Percentiles rank a stretch among this genome's conserved stretches.
These are phyloP conservation scores for Bombus picipes DNA, from an alignment of 1,140 invertebrate species.

Conservation along the genomic window DNA sequence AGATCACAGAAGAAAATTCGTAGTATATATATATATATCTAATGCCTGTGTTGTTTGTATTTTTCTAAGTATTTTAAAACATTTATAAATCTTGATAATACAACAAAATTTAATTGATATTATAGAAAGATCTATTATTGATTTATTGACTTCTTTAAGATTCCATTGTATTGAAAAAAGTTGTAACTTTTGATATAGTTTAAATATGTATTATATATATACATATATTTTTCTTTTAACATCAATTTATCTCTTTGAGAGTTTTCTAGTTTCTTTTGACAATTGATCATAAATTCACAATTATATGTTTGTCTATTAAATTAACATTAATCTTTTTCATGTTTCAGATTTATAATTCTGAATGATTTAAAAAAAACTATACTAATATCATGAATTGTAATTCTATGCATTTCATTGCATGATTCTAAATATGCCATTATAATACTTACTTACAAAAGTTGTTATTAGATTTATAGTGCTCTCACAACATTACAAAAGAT, in stretches of 20 bases:
- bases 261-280: background rate
- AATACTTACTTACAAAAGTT: conserved; percentile 43
- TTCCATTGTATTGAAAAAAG: background rate
- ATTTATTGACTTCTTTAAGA: background rate
- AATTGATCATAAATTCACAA: background rate
- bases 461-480: conserved; percentile 25
- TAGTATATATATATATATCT: conserved; percentile 3
- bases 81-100: background rate
- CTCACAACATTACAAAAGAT: conserved; percentile 22
- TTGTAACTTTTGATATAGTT: background rate
- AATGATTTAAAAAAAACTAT: conserved; percentile 10
- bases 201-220: background rate
- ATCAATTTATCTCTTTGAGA: conserved; percentile 1
- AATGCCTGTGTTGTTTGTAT: background rate
- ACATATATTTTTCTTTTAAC: conserved; percentile 2
- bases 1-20: conserved; percentile 36
- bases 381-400: background rate
- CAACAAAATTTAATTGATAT: background rate
- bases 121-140: background rate
- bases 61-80: conserved; percentile 12
- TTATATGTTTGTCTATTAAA: background rate
- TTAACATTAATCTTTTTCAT: background rate
- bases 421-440: background rate
- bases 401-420: conserved; percentile 13
- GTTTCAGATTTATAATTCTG: background rate